Base-by-base conservation (phyloP, 2,888 invertebrate genomes). In the Drosophila hamatofila region DNA sequence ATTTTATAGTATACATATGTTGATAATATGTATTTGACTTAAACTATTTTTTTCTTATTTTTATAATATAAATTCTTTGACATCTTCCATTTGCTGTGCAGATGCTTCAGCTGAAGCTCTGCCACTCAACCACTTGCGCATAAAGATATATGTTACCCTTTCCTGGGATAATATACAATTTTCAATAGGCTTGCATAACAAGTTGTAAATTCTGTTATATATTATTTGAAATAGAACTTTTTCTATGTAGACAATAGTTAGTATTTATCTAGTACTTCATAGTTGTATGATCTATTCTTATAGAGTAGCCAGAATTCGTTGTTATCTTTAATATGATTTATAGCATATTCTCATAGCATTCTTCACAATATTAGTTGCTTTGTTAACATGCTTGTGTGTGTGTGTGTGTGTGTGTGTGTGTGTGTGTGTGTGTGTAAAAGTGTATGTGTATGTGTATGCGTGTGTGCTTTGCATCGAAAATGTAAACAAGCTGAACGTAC, bases 401-500 rank as follows among this genome's bases (percentile, higher is more conserved):
- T 18, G 18, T 39, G 39, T 18, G 2, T 39, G 39, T 39, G 39
- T 39, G 1, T 39, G 39, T 8, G 18, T 9, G 9, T 9, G 9
- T 9, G 18, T 41, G 18, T 18, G 2, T 41, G 41, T 11, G 41
- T 11, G 4, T 11, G 18, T 4, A 5, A 0, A n/a, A 5, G 18
- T 30, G 30, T 8, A 8, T 18, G 11, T 11, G 11, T 11, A 4
- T 11, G 0, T 51, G 33, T 18, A 18, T 33, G 18, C 8, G 33
- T 18, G 12, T 21, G 14, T 25, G 1, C 11, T 30, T 54, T 59
- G 56, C 39, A 16, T 16, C 35, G 23, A 46, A 72, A 48, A 56
- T 56, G 64, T 71, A 75, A 78, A 75, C 75, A 75, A 61, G 41
- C 25, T n/a, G 14, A 41, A 4, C 3, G 41, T 41, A 30, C 42